A percentile compares a stretch with the other conserved stretches of the same genome.
phyloP scores from a whole-genome alignment of 2,888 invertebrate genomes.

The Protodeltote pygarga region DNA sequence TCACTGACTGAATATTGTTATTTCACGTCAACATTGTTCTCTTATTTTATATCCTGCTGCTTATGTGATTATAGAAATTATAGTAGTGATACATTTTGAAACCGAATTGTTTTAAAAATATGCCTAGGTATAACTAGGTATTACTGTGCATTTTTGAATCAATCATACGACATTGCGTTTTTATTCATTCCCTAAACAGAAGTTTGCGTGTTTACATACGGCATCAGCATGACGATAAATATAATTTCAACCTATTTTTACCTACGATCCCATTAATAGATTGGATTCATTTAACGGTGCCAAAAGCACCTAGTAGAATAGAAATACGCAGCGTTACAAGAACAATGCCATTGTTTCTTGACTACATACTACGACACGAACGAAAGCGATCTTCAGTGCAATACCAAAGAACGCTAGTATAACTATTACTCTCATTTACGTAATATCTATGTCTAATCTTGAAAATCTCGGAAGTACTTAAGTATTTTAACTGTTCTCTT shows the following conservation, averaged over 20 bases:
- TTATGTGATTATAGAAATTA: too few relatives aligned
- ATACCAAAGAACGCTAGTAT: conserved; percentile 18
- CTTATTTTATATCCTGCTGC: too few relatives aligned
- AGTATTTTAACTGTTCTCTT: conserved; percentile 28
- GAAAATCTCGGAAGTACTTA: conserved; percentile 25
- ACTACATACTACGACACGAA: conserved; percentile 41
- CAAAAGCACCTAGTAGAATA: conserved; percentile 24
- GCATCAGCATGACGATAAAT: too few relatives aligned
- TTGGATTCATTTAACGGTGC: conserved; percentile 9
- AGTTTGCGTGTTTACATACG: conserved; percentile 40
- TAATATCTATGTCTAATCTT: conserved; percentile 44
- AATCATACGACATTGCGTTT: too few relatives aligned
- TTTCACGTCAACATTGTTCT: too few relatives aligned
- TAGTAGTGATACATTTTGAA: too few relatives aligned
- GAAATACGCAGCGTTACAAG: conserved; percentile 20
- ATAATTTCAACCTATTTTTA: conserved; percentile 7
- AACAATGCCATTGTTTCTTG: conserved; percentile 47
- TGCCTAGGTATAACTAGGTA: too few relatives aligned
- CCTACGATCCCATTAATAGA: conserved; percentile 14
- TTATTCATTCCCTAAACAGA: conserved; percentile 10
- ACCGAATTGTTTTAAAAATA: too few relatives aligned
- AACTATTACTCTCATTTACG: conserved; percentile 31
- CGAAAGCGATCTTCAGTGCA: conserved; percentile 51
- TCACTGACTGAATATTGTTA: too few relatives aligned
- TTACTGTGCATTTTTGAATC: too few relatives aligned